Evolutionary conservation across 2,797 vertebrate genomes (phyloP).

Genomic region (Syngnathus acus): DNA sequence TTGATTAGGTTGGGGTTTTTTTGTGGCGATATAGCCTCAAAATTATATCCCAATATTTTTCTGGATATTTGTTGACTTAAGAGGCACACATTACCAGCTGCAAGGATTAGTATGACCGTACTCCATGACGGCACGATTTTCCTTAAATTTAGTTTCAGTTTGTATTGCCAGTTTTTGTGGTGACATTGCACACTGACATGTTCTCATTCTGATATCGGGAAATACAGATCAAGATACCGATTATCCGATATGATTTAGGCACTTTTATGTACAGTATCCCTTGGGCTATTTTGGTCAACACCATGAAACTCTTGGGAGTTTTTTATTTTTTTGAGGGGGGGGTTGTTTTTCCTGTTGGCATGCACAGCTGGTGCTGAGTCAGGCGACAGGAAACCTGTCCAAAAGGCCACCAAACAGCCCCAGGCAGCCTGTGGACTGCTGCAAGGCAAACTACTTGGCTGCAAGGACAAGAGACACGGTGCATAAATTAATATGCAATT

Average conservation of each 20-base stretch:
- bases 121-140: background rate
- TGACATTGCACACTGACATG: background rate
- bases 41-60: constrained; percentile 19
- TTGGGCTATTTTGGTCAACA: constrained; percentile 4
- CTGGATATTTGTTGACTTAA: background rate
- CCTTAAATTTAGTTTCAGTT: background rate
- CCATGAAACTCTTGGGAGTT: constrained; percentile 51
- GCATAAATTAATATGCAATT: constrained; percentile 66
- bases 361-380: constrained; percentile 70
- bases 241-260: background rate
- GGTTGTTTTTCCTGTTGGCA: constrained; percentile 53
- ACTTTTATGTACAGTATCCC: background rate
- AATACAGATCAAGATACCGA: background rate
- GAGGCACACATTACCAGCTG: background rate
- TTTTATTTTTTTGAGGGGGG: constrained; percentile 19
- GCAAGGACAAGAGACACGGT: constrained; percentile 57
- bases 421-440: constrained; percentile 43
- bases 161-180: background rate
- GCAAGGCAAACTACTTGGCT: constrained; percentile 32
- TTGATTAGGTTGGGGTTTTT: constrained; percentile 32
- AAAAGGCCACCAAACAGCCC: constrained; percentile 61
- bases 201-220: background rate
- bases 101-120: background rate
- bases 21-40: constrained; percentile 8
- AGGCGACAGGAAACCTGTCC: constrained; percentile 63